Conservation (phyloP, 2,888 invertebrate species). For the Cephus rjabovi region DNA sequence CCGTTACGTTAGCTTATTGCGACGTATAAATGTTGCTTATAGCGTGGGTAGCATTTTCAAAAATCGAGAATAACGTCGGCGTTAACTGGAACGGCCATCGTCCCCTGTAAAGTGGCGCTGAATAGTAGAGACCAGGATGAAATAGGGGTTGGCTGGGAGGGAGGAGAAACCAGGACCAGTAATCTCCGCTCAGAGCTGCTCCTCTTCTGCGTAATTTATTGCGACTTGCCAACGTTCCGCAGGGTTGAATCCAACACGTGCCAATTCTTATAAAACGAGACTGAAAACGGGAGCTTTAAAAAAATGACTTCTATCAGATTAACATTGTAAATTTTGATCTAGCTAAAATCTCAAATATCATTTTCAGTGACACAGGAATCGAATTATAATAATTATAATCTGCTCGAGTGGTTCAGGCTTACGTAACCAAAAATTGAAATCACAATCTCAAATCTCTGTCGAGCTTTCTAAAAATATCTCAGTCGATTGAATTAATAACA, state of each 20-base stretch:
- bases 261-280: background rate
- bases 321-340: background rate
- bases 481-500: background rate
- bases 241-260: constrained; percentile 27
- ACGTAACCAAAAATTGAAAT: background rate
- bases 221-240: constrained; percentile 29
- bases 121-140: constrained; percentile 33
- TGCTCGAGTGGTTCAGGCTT: background rate
- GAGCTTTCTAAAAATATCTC: background rate
- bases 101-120: constrained; percentile 25
- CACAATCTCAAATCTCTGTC: background rate
- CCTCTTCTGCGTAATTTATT: constrained; percentile 35
- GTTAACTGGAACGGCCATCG: constrained; percentile 27
- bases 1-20: background rate
- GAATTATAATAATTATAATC: background rate
- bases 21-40: background rate
- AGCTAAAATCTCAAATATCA: background rate
- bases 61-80: constrained; percentile 4
- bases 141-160: constrained; percentile 27
- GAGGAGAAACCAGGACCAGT: constrained; percentile 33
- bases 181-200: constrained; percentile 32
- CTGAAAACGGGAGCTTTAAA: background rate
- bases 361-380: background rate
- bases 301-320: background rate
- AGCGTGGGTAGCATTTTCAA: background rate